Evolutionary conservation across 2,888 invertebrate species (phyloP), one percentile per base, ranked within the genome.

Genomic region (Cryptus viduatorius): DNA sequence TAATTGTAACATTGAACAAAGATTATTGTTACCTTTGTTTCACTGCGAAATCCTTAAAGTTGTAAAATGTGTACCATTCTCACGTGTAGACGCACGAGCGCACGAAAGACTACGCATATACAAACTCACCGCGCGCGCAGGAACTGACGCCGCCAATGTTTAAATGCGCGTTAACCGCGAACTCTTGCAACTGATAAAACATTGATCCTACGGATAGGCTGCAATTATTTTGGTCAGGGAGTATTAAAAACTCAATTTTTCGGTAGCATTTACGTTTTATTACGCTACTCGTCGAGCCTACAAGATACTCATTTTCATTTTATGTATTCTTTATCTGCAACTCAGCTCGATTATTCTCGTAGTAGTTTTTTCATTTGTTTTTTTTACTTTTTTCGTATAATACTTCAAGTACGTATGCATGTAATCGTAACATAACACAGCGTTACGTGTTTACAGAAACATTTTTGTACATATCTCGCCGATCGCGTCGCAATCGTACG

Each of bases 401-500:
- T 59, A 69, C 29, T 53, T 69, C 68, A 53, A 56, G n/a, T 71
- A 77, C 46, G 61, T 56, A 24, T 50, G 14, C 10, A 44, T 29
- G n/a, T 10, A 37, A 59, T 16, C 31, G 48, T 79, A 61, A 61
- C 59, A 69, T 50, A 50, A 53, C 59, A 61, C 69, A 61, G 48
- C 72, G 72, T 48, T 56, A 53, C 53, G 76, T 12, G 79, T 72
- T 46, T 64, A 64, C 69, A 61, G 10, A 77, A 61, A 72, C 46
- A 68, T 61, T 72, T 81, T 78, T 81, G 61, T 84, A 84, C 84
- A 81, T 64, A 68, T 72, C 80, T 69, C 50, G 67, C 67, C 24
- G 14, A 61, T 56, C 71, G 14, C 61, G 64, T n/a, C 64, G 61
- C n/a, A 12, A 31, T 46, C 67, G 53, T 42, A 68, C 44, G 19